Evolutionary conservation across 2,797 vertebrate species (phyloP).

Genomic region (Hybognathus amarus): DNA sequence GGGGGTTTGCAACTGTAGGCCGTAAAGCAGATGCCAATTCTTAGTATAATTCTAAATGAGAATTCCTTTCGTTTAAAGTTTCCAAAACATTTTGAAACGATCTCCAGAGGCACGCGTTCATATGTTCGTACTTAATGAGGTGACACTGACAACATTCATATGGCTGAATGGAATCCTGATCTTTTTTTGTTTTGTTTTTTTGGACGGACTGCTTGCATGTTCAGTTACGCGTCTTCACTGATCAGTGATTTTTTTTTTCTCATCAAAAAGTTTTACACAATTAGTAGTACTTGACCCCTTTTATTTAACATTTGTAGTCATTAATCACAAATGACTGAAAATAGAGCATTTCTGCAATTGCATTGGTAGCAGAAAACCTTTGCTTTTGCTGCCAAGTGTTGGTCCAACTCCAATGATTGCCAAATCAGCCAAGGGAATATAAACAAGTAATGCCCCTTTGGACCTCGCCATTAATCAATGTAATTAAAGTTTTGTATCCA

Average conservation of each 20-base stretch:
- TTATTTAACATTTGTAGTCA: neutral
- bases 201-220: neutral
- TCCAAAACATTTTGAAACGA: neutral
- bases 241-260: neutral
- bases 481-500: neutral
- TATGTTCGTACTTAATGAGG: neutral
- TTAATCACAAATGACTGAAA: neutral
- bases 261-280: neutral
- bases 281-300: neutral
- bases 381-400: neutral
- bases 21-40: neutral
- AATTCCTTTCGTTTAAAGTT: neutral
- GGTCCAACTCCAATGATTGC: neutral
- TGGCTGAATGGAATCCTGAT: slow-evolving; percentile 5
- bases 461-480: neutral
- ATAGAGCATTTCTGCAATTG: neutral
- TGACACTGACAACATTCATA: slow-evolving; percentile 8
- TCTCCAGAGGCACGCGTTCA: neutral
- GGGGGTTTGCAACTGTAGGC: neutral
- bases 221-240: neutral
- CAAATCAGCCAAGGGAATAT: neutral
- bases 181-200: neutral
- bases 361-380: neutral
- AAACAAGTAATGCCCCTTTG: neutral
- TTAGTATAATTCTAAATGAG: neutral